These are phyloP conservation scores for Cosmopolites sordidus DNA, from an alignment of 2,888 invertebrate genomes.

Conservation along the genomic window DNA sequence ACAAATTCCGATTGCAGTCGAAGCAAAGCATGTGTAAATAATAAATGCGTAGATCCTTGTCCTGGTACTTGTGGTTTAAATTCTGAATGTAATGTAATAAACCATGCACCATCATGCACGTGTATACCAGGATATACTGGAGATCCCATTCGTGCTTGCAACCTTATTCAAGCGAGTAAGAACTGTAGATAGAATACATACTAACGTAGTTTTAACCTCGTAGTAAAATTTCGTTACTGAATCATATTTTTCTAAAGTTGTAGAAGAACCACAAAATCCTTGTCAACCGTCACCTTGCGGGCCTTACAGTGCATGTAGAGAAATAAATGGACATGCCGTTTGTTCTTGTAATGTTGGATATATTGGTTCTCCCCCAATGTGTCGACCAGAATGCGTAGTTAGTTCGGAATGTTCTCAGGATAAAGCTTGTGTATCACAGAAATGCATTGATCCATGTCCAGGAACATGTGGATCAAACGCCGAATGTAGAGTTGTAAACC, in stretches of 20 bases:
- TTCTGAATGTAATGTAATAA: conserved; percentile 58
- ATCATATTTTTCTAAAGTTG: conserved; percentile 32
- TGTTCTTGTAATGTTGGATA: conserved; percentile 61
- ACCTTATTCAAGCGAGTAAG: conserved; percentile 44
- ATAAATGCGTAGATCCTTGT: conserved; percentile 60
- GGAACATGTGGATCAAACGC: conserved; percentile 64
- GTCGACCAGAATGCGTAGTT: conserved; percentile 63
- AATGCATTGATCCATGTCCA: conserved; percentile 63
- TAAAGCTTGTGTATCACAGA: conserved; percentile 58
- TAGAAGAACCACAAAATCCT: conserved; percentile 48
- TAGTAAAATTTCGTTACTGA: conserved; percentile 3
- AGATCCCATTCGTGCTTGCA: conserved; percentile 55
- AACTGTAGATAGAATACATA: conserved; percentile 7
- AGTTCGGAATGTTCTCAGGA: conserved; percentile 64
- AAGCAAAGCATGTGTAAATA: conserved; percentile 63
- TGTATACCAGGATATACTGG: conserved; percentile 59
- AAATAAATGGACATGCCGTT: conserved; percentile 58
- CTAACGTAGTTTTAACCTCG: conserved; percentile 21
- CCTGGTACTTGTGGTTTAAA: conserved; percentile 57
- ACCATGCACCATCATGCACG: conserved; percentile 63
- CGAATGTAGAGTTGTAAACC: conserved; percentile 63
- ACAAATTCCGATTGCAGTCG: conserved; percentile 62
- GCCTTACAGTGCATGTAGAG: conserved; percentile 61
- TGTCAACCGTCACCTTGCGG: conserved; percentile 65
- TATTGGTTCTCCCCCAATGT: conserved; percentile 61